Evolutionary conservation across 2,113 vertebrate genomes (phyloP).

Genomic region (Morone saxatilis): DNA sequence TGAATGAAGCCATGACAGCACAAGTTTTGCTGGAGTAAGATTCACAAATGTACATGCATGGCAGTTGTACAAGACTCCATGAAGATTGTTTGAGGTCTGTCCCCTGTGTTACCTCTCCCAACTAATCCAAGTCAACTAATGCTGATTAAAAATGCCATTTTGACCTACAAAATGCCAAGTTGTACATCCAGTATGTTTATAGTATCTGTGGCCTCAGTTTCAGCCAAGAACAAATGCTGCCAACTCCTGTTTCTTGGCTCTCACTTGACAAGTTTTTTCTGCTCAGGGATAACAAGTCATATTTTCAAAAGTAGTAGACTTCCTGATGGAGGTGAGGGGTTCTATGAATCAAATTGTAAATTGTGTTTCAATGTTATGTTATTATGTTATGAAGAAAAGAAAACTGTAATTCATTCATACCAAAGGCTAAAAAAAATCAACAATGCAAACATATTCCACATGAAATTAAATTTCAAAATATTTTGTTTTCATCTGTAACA

Average conservation of each 20-base stretch:
- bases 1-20: not conserved
- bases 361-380: conserved; percentile 6
- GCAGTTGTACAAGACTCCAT: not conserved
- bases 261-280: conserved; percentile 39
- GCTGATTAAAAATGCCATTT: conserved; percentile 34
- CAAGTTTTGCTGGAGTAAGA: not conserved
- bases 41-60: not conserved
- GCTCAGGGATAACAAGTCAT: conserved; percentile 38
- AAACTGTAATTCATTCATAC: not conserved
- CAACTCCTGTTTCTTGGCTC: conserved; percentile 50
- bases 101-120: not conserved
- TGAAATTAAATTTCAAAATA: not conserved
- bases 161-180: conserved; percentile 24
- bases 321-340: conserved; percentile 19
- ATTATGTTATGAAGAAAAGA: not conserved
- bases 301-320: conserved; percentile 19
- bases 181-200: conserved; percentile 43
- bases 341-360: conserved; percentile 30
- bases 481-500: not conserved
- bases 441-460: not conserved
- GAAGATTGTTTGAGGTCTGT: not conserved
- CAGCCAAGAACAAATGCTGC: conserved; percentile 46
- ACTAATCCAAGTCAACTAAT: not conserved
- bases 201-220: conserved; percentile 40
- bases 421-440: not conserved